phyloP scores from a whole-genome alignment of 2,113 vertebrate genomes.

The Osmerus eperlanus region DNA sequence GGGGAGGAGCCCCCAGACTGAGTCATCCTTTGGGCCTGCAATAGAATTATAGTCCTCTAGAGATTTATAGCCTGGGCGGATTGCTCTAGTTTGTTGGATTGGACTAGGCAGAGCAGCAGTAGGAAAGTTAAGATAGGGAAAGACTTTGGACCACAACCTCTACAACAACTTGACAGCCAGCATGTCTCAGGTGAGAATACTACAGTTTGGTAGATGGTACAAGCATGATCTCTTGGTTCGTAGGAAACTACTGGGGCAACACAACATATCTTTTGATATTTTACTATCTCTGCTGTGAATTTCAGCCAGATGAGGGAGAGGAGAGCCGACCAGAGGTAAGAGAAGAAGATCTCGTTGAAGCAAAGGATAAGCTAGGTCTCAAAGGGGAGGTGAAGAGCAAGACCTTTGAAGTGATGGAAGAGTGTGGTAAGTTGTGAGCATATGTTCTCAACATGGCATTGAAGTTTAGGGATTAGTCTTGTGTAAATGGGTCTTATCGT shows the following conservation, averaged over 20 bases:
- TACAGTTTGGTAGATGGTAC: background rate
- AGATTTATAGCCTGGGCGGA: conserved; percentile 29
- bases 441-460: background rate
- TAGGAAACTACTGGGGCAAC: background rate
- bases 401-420: conserved; percentile 91
- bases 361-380: conserved; percentile 73
- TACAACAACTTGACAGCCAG: conserved; percentile 15
- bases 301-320: conserved; percentile 59
- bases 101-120: conserved; percentile 12
- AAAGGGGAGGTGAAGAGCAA: conserved; percentile 84
- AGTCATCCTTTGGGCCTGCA: conserved; percentile 38
- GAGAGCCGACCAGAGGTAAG: conserved; percentile 82
- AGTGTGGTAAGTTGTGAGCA: conserved; percentile 79
- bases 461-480: background rate
- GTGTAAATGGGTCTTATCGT: background rate
- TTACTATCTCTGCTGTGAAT: background rate
- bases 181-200: conserved; percentile 66
- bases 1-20: background rate
- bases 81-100: conserved; percentile 10
- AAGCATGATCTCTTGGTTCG: background rate
- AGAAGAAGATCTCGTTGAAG: conserved; percentile 85
- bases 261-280: background rate
- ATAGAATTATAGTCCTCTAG: conserved; percentile 45
- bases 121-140: conserved; percentile 10
- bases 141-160: background rate